A percentile compares a stretch with the other conserved stretches of the same genome.
Conservation (phyloP, 2,888 invertebrate genomes). For the Drosophila acutilabella region DNA sequence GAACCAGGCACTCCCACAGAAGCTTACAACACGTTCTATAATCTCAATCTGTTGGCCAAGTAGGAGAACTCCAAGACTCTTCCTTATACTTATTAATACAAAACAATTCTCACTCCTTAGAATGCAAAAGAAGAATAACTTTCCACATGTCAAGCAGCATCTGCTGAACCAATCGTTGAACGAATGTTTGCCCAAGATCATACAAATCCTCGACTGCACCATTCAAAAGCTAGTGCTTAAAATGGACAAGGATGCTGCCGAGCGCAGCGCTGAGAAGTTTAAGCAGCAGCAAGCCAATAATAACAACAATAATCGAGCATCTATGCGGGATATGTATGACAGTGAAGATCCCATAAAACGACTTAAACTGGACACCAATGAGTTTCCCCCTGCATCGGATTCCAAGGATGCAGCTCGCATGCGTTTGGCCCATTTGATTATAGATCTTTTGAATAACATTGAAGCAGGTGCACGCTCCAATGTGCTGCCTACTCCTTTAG, state of each 20-base stretch:
- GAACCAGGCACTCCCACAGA: constrained; percentile 77
- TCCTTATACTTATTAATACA: not conserved
- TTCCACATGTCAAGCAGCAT: constrained; percentile 75
- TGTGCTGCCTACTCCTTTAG: constrained; percentile 87
- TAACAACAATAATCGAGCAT: constrained; percentile 45
- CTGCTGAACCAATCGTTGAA: constrained; percentile 77
- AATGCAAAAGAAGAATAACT: constrained; percentile 81
- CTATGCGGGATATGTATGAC: constrained; percentile 41
- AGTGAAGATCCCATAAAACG: constrained; percentile 47
- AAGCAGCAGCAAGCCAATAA: constrained; percentile 55
- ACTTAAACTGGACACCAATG: constrained; percentile 44
- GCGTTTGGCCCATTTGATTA: constrained; percentile 86
- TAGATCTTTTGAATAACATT: constrained; percentile 88
- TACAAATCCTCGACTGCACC: constrained; percentile 83
- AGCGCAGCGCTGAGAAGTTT: constrained; percentile 52
- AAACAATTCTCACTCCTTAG: constrained; percentile 45
- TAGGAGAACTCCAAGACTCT: constrained; percentile 56
- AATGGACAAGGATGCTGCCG: constrained; percentile 73
- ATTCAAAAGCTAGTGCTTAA: constrained; percentile 74
- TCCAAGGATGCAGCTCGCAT: constrained; percentile 60
- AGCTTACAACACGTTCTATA: constrained; percentile 85
- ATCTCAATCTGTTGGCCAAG: constrained; percentile 85
- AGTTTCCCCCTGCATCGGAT: constrained; percentile 37
- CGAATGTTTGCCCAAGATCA: constrained; percentile 82
- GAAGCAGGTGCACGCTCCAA: constrained; percentile 87